phyloP scores from a whole-genome alignment of 35 echinoderm and acorn worm genomes.

The Ophioderma brevispina region DNA sequence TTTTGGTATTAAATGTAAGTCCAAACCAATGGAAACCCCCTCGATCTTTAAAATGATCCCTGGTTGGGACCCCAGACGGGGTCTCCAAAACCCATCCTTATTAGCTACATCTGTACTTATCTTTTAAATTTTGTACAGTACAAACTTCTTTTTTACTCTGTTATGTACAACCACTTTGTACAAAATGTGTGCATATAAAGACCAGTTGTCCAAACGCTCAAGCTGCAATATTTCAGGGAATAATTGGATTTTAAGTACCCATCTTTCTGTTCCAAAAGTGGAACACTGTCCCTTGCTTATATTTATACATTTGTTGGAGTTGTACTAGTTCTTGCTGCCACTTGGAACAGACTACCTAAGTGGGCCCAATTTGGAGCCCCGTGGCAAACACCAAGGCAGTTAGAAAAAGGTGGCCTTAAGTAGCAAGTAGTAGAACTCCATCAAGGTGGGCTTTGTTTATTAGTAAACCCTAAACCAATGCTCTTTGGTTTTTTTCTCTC shows the following conservation, averaged over 20 bases:
- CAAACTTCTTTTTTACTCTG: conserved; percentile 32
- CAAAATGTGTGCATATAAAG: conserved; percentile 49
- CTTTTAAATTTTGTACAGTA: conserved; percentile 37
- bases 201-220: conserved; percentile 22
- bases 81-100: conserved; percentile 12
- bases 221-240: conserved; percentile 35
- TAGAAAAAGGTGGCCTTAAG: no score
- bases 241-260: conserved; percentile 1
- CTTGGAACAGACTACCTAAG: neutral
- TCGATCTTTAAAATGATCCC: neutral
- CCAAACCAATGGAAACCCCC: conserved; percentile 12
- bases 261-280: conserved; percentile 5
- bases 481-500: no score
- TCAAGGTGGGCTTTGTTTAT: no score
- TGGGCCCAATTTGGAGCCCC: neutral
- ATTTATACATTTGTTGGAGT: conserved; percentile 9
- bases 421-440: no score
- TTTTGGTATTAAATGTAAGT: conserved; percentile 31
- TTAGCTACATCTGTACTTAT: conserved; percentile 20
- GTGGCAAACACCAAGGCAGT: neutral
- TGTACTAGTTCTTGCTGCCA: neutral
- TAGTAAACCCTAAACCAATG: no score
- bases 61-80: neutral
- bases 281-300: neutral
- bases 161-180: conserved; percentile 39